Percentiles rank a stretch among this genome's conserved stretches.
Evolutionary conservation across 2,888 invertebrate species (phyloP).

Genomic region (Heterodera filipjevi): DNA sequence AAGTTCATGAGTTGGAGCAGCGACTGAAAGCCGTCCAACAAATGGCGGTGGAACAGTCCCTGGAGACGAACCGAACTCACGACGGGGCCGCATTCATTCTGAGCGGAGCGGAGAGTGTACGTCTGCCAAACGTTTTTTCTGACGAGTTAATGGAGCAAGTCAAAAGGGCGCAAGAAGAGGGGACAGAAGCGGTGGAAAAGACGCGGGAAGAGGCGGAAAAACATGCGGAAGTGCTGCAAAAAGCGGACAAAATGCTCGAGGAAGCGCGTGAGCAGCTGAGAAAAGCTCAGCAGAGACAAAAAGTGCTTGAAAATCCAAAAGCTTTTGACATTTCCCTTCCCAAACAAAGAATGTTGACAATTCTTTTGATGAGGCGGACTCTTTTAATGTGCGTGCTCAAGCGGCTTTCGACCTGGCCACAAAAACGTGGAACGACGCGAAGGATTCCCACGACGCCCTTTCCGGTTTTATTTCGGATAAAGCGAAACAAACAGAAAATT

Average conservation of each 20-base stretch:
- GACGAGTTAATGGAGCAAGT: constrained; percentile 42
- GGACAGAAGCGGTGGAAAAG: constrained; percentile 38
- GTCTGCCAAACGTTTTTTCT: constrained; percentile 45
- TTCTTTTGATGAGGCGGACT: constrained; percentile 42
- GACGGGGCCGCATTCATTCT: constrained; percentile 45
- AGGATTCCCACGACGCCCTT: constrained; percentile 60
- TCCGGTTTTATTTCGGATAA: constrained; percentile 20
- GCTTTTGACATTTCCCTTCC: neutral
- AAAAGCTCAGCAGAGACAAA: constrained; percentile 75
- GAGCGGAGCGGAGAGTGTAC: constrained; percentile 43
- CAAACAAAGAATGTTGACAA: constrained; percentile 37
- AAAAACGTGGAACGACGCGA: constrained; percentile 49
- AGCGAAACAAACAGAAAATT: constrained; percentile 16
- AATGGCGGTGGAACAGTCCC: constrained; percentile 69
- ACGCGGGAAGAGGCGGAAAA: constrained; percentile 41
- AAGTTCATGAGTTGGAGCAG: constrained; percentile 55
- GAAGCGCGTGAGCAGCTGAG: constrained; percentile 68
- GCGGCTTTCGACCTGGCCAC: constrained; percentile 47
- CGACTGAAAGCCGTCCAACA: constrained; percentile 54
- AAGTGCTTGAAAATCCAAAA: constrained; percentile 53
- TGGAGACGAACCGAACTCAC: constrained; percentile 68
- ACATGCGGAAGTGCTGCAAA: constrained; percentile 39
- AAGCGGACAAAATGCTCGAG: constrained; percentile 73
- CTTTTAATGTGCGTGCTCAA: constrained; percentile 40
- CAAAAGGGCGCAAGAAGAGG: constrained; percentile 34